Base-by-base conservation (phyloP, 2,888 invertebrate species). In the Heliothis peltigera region DNA sequence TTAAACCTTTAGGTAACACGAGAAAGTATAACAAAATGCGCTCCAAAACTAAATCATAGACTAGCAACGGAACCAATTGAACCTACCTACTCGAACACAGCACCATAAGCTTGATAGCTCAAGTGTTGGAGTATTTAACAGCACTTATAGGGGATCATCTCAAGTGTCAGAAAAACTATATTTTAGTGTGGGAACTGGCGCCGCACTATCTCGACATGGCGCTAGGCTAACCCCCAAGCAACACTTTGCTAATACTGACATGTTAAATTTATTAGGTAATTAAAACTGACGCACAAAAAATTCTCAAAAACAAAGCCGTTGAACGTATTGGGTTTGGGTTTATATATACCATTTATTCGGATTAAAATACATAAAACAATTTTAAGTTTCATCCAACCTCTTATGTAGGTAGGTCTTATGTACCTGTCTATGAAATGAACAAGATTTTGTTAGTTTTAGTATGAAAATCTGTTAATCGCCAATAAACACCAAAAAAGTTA, bases 71-170 rank as follows among this genome's bases (percentile, higher is more conserved):
- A 22, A 51, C n/a, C 15, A 19, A 7, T 8, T 18, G 42, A n/a
- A 17, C 53, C 17, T 52, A 64, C 39, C n/a, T 21, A 44, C 56
- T 71, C 25, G 32, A 64, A 55, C 39, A 25, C 61, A 74, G 42
- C 42, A 47, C 43, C 46, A 22, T 51, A 42, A 47, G 47, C 49
- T 43, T 42, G n/a, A n/a, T n/a, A n/a, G n/a, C n/a, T 54, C 28
- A 55, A 64, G 54, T 76, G 54, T 52, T 55, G n/a, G 28, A 7
- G 54, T 19, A 52, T 47, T 47, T 52, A 75, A 56, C 52, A 52
- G 47, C 76, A 76, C 77, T 72, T 70, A 42, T 59, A 55, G n/a
- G 64, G 55, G 52, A 54, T 74, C 64, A 44, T 39, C 39, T 51
- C 32, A 17, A 35, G 21, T 44, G 2, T 58, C 71, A 58, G 64